phyloP scores from a whole-genome alignment of 92 coral and sea anemone genomes.

The Diadumene lineata region DNA sequence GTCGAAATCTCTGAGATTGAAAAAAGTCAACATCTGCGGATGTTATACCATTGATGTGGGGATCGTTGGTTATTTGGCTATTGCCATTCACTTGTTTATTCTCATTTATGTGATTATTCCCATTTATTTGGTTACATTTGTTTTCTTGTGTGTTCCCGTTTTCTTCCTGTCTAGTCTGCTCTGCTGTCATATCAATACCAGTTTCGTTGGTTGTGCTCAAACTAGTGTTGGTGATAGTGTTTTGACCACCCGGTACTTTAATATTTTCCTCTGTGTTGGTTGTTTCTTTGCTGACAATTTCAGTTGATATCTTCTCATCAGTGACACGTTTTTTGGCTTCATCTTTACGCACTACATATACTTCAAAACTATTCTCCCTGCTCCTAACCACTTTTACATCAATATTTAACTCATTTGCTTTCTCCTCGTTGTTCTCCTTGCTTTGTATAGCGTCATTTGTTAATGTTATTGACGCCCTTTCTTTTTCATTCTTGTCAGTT shows the following conservation, averaged over 20 bases:
- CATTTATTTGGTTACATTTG: not conserved
- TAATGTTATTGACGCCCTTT: too few relatives aligned
- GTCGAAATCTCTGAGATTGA: not conserved
- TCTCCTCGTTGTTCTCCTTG: not conserved
- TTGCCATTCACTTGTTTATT: not conserved
- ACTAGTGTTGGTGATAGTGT: not conserved
- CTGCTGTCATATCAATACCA: not conserved
- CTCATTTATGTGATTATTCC: slow-evolving; percentile 1
- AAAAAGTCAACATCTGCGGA: slow-evolving; percentile 2
- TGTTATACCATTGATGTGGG: not conserved
- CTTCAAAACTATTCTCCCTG: too few relatives aligned
- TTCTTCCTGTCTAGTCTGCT: not conserved
- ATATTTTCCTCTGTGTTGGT: too few relatives aligned
- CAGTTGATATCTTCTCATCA: too few relatives aligned
- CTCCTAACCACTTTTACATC: too few relatives aligned
- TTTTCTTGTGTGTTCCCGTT: not conserved
- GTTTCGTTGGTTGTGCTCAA: not conserved
- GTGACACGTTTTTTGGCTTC: too few relatives aligned
- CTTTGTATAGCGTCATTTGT: not conserved
- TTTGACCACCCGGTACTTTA: not conserved
- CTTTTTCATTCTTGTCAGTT: not conserved
- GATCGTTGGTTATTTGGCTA: not conserved
- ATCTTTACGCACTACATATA: too few relatives aligned
- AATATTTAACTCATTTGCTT: too few relatives aligned
- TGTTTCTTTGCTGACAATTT: too few relatives aligned